A percentile compares a stretch with the other conserved stretches of the same genome.
Conservation (phyloP, 1,140 invertebrate species). For the Eriocheir sinensis region DNA sequence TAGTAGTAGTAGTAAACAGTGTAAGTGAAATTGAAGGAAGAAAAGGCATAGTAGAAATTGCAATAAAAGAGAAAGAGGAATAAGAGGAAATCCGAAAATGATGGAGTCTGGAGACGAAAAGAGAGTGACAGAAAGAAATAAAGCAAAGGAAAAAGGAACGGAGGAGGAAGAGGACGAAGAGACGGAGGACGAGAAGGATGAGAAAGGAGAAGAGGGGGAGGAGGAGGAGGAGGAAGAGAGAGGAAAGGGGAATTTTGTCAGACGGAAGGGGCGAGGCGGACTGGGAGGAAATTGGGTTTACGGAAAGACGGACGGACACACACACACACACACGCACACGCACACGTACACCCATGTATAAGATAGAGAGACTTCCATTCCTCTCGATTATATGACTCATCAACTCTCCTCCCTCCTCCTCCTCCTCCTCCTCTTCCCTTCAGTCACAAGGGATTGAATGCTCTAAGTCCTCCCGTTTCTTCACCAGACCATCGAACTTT, state of each 20-base stretch:
- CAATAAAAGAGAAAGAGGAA: no score
- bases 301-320: not conserved
- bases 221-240: not conserved
- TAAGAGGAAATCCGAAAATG: no score
- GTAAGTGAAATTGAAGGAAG: no score
- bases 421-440: not conserved
- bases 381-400: not conserved
- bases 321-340: no score
- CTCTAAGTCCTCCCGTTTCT: not conserved
- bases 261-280: not conserved
- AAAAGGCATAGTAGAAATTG: no score
- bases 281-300: not conserved
- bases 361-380: not conserved
- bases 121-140: not conserved
- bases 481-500: not conserved
- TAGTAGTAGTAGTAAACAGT: not conserved
- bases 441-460: conserved; percentile 22
- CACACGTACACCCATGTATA: no score
- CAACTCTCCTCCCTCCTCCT: not conserved
- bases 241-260: not conserved
- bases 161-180: not conserved
- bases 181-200: not conserved
- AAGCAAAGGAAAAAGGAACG: not conserved
- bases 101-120: no score
- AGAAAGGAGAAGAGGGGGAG: not conserved